Conservation (phyloP, 2,888 invertebrate species). For the Carabus problematicus region DNA sequence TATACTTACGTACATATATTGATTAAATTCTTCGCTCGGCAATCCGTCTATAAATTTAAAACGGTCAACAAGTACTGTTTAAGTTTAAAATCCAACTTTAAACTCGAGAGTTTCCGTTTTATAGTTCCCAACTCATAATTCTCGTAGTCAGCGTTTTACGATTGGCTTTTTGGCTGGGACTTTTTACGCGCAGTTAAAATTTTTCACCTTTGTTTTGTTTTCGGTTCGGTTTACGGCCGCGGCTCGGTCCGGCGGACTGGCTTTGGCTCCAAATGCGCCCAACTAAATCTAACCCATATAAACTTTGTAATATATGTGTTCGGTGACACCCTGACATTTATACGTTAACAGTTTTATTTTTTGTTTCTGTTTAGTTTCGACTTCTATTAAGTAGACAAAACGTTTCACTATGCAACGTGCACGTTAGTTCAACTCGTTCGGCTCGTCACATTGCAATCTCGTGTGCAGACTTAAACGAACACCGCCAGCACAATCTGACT, state of each 20-base stretch:
- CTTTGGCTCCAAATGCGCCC: not conserved
- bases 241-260: not conserved
- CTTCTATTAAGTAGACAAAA: constrained; percentile 41
- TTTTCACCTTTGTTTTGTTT: constrained; percentile 59
- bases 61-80: constrained; percentile 42
- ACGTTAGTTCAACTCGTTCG: no score
- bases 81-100: constrained; percentile 42
- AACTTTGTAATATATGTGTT: constrained; percentile 60
- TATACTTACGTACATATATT: constrained; percentile 8
- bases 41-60: constrained; percentile 32
- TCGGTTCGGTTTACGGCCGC: constrained; percentile 42
- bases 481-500: no score
- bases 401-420: constrained; percentile 22
- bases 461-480: no score
- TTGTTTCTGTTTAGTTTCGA: constrained; percentile 30
- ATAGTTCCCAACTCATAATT: constrained; percentile 55
- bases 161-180: constrained; percentile 54
- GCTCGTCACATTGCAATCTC: no score
- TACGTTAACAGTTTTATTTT: constrained; percentile 36
- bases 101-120: constrained; percentile 47
- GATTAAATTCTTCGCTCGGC: constrained; percentile 28
- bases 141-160: constrained; percentile 52
- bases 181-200: constrained; percentile 58
- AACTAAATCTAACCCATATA: constrained; percentile 57
- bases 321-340: constrained; percentile 50